phyloP scores from a whole-genome alignment of 2,113 vertebrate genomes.

The Dasyurus viverrinus region DNA sequence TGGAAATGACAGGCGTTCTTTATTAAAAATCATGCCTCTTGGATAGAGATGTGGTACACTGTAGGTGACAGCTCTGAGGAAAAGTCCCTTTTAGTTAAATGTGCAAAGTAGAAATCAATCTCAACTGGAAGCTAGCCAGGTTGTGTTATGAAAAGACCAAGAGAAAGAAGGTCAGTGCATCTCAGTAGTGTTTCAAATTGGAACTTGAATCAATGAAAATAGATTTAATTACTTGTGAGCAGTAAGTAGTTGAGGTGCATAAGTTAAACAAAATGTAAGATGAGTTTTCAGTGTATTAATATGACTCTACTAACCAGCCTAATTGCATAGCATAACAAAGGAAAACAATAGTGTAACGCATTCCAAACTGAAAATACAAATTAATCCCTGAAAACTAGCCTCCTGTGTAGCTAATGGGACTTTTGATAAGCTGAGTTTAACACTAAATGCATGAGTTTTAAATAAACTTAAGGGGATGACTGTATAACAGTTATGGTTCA shows the following conservation, averaged over 20 bases:
- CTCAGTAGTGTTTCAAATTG: constrained; percentile 12
- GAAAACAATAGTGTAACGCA: background rate
- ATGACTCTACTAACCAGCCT: background rate
- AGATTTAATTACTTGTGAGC: constrained; percentile 36
- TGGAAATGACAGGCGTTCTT: constrained; percentile 67
- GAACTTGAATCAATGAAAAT: constrained; percentile 30
- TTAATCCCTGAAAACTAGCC: background rate
- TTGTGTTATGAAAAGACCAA: constrained; percentile 24
- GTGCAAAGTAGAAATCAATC: constrained; percentile 36
- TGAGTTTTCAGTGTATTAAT: background rate
- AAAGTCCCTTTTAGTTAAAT: constrained; percentile 26
- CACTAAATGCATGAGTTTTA: background rate
- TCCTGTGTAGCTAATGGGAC: background rate
- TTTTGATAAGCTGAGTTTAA: background rate
- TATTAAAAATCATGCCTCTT: constrained; percentile 60
- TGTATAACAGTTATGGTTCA: background rate
- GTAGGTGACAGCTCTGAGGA: constrained; percentile 31
- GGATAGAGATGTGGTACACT: constrained; percentile 49
- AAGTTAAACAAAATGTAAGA: constrained; percentile 42
- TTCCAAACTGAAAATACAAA: constrained; percentile 56
- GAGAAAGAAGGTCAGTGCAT: background rate
- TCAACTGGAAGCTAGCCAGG: background rate
- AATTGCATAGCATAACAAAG: constrained; percentile 13
- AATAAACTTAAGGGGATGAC: background rate
- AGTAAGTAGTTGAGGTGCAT: constrained; percentile 19